Percentiles rank a stretch among this genome's conserved stretches.
Conservation (phyloP, 2,797 vertebrate genomes). For the Mycteria americana region DNA sequence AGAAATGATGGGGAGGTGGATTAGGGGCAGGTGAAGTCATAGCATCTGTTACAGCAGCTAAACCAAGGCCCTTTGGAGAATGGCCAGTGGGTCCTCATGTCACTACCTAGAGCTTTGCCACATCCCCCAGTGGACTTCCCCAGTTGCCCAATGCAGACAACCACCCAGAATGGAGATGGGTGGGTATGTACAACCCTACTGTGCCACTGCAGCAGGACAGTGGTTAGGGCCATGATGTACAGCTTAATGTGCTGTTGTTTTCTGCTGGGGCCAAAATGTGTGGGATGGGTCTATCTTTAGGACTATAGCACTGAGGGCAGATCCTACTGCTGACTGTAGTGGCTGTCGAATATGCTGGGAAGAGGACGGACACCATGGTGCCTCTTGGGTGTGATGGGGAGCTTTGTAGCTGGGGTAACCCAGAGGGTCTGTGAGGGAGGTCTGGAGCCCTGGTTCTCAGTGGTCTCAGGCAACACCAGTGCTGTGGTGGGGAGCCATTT, state of each 20-base stretch:
- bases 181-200: background rate
- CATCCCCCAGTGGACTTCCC: background rate
- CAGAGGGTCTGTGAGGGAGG: background rate
- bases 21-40: background rate
- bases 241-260: background rate
- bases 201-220: background rate
- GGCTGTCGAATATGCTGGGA: background rate
- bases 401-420: background rate
- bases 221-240: background rate
- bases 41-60: background rate
- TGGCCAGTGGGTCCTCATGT: background rate
- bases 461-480: background rate
- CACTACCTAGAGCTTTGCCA: background rate
- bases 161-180: background rate
- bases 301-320: background rate
- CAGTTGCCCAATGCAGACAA: background rate
- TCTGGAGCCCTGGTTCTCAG: background rate
- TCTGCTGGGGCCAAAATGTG: background rate
- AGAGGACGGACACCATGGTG: rapidly evolving
- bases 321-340: background rate
- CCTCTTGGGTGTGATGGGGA: background rate
- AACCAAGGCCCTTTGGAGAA: background rate
- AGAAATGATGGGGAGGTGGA: background rate
- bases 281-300: background rate
- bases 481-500: background rate